Evolutionary conservation across 2,888 invertebrate genomes (phyloP).

Genomic region (Drosophila yooni): DNA sequence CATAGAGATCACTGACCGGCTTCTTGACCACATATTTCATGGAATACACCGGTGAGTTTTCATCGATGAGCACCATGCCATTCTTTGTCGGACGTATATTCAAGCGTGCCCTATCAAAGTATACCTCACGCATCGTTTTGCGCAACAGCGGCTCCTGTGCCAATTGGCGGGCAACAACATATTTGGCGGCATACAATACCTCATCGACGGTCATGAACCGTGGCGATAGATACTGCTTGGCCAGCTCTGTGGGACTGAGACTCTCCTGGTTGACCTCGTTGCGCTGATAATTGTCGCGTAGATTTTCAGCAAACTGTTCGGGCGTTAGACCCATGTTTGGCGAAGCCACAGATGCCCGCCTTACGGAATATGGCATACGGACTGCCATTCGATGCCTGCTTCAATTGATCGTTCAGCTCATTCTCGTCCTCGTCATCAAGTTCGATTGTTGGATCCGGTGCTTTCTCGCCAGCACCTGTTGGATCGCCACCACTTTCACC

Average conservation of each 20-base stretch:
- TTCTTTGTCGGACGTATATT: slow-evolving; percentile 93
- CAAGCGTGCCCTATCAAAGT: slow-evolving; percentile 94
- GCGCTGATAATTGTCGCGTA: slow-evolving; percentile 97
- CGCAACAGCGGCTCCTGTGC: slow-evolving; percentile 96
- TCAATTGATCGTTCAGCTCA: slow-evolving; percentile 89
- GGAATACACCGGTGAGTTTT: slow-evolving; percentile 94
- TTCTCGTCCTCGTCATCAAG: slow-evolving; percentile 90
- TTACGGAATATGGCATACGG: slow-evolving; percentile 95
- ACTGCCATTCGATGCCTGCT: slow-evolving; percentile 94
- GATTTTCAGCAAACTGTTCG: slow-evolving; percentile 97
- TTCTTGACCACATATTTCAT: slow-evolving; percentile 97
- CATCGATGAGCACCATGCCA: slow-evolving; percentile 97
- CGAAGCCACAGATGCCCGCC: slow-evolving; percentile 93
- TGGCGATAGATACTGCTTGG: slow-evolving; percentile 90
- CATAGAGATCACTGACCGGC: slow-evolving; percentile 94
- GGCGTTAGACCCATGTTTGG: slow-evolving; percentile 95
- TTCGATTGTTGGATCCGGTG: slow-evolving; percentile 81
- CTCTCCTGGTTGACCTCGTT: slow-evolving; percentile 97
- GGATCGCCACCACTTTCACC: slow-evolving; percentile 72
- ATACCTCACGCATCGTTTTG: slow-evolving; percentile 93
- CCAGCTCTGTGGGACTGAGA: slow-evolving; percentile 92
- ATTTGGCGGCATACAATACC: slow-evolving; percentile 94
- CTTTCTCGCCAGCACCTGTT: slow-evolving; percentile 35
- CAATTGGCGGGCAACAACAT: slow-evolving; percentile 97
- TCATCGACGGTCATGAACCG: slow-evolving; percentile 91